Percentiles rank a stretch among this genome's conserved stretches.
These are phyloP conservation scores for Atta cephalotes DNA, from an alignment of 1,140 invertebrate species.

Conservation along the genomic window DNA sequence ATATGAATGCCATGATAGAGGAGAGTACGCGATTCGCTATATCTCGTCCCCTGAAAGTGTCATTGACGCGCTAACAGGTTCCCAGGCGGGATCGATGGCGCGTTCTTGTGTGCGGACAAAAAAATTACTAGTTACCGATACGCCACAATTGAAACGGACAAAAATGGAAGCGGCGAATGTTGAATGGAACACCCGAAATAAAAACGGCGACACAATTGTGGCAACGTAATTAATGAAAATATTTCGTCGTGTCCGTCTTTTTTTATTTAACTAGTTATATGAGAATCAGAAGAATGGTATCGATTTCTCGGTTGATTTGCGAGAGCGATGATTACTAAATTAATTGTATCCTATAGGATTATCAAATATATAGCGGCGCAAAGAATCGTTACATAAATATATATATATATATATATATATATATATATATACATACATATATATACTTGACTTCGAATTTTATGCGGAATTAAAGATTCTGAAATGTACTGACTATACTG, in stretches of 20 bases:
- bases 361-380: not conserved
- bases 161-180: conserved; percentile 51
- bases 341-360: not conserved
- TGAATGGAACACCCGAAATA: conserved; percentile 49
- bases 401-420: not conserved
- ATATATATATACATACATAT: no score
- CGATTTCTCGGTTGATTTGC: not conserved
- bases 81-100: conserved; percentile 62
- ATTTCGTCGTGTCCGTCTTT: conserved; percentile 27
- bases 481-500: no score
- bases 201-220: conserved; percentile 36
- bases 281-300: not conserved
- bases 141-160: conserved; percentile 53
- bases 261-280: conserved; percentile 19
- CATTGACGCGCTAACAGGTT: conserved; percentile 67
- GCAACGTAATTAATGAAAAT: conserved; percentile 56
- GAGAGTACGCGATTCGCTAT: conserved; percentile 8
- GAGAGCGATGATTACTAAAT: not conserved
- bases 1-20: not conserved
- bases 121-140: conserved; percentile 56
- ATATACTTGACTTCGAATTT: not conserved
- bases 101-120: conserved; percentile 59
- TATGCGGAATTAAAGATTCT: not conserved
- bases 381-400: not conserved
- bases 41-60: conserved; percentile 31